phyloP scores from a whole-genome alignment of 2,888 invertebrate genomes.

The Melanostoma scalare region DNA sequence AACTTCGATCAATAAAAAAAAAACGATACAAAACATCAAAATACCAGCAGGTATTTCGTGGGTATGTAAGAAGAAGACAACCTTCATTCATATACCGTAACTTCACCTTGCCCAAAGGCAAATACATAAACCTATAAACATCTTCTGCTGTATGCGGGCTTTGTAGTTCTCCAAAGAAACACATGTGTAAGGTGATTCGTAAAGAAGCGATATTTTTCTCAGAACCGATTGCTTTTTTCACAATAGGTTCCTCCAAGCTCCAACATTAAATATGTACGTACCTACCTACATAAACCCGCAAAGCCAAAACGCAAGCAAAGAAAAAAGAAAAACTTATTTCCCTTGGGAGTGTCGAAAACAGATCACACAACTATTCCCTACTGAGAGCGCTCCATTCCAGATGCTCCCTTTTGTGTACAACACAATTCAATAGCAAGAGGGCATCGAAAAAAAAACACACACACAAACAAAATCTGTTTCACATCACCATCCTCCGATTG shows the following conservation, averaged over 20 bases:
- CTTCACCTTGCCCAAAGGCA: background rate
- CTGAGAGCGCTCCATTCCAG: background rate
- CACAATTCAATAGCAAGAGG: background rate
- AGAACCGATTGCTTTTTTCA: too few species aligned
- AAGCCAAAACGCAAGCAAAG: background rate
- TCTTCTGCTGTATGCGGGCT: too few species aligned
- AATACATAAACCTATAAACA: background rate
- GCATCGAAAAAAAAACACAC: background rate
- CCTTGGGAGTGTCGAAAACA: background rate
- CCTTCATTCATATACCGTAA: background rate
- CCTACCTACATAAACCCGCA: background rate
- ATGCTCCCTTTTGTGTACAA: background rate
- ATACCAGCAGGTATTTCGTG: too few species aligned
- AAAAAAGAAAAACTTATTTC: background rate
- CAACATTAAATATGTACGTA: background rate
- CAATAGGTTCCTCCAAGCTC: background rate
- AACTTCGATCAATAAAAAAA: too few species aligned
- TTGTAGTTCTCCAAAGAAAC: too few species aligned
- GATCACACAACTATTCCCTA: conserved; percentile 14
- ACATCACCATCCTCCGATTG: too few species aligned
- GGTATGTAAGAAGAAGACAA: too few species aligned
- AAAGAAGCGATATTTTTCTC: too few species aligned
- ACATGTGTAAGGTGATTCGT: too few species aligned
- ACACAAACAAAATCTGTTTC: too few species aligned
- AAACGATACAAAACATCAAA: background rate